Evolutionary conservation across 2,797 vertebrate genomes (phyloP).

Genomic region (Xyrichtys novacula): DNA sequence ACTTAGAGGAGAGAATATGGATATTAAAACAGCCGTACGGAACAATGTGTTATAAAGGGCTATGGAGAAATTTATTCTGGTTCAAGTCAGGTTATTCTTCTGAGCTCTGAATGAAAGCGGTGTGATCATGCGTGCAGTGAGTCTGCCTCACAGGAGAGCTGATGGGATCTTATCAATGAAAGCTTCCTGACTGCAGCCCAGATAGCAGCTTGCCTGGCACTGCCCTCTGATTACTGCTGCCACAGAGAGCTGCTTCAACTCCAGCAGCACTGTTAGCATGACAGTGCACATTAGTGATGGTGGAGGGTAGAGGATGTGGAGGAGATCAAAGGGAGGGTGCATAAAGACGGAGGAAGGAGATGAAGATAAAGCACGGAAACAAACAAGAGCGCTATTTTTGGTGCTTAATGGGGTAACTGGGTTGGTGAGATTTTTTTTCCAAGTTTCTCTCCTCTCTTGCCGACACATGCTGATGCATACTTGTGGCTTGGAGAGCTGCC

Average conservation of each 20-base stretch:
- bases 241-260: slow-evolving; percentile 30
- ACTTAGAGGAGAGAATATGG: neutral
- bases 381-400: slow-evolving; percentile 16
- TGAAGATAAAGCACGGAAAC: slow-evolving; percentile 24
- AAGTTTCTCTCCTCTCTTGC: neutral
- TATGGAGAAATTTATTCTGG: neutral
- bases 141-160: slow-evolving; percentile 40
- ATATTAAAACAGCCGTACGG: slow-evolving; percentile 2
- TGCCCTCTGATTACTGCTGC: slow-evolving; percentile 58
- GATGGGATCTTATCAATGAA: slow-evolving; percentile 71
- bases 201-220: slow-evolving; percentile 58
- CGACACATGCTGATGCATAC: too few species aligned
- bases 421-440: neutral
- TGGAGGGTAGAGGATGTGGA: slow-evolving; percentile 9
- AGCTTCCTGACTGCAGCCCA: slow-evolving; percentile 63
- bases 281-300: slow-evolving; percentile 32
- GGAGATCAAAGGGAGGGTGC: slow-evolving; percentile 18
- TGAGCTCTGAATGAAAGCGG: slow-evolving; percentile 42
- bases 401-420: neutral
- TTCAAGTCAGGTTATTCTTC: slow-evolving; percentile 16
- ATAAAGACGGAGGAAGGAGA: slow-evolving; percentile 7
- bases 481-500: neutral
- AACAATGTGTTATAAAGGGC: slow-evolving; percentile 1
- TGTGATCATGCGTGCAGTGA: slow-evolving; percentile 35
- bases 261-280: slow-evolving; percentile 22